Percentiles rank a stretch among this genome's conserved stretches.
phyloP scores from a whole-genome alignment of 1,140 invertebrate species.

The Oreohelix idahoensis region DNA sequence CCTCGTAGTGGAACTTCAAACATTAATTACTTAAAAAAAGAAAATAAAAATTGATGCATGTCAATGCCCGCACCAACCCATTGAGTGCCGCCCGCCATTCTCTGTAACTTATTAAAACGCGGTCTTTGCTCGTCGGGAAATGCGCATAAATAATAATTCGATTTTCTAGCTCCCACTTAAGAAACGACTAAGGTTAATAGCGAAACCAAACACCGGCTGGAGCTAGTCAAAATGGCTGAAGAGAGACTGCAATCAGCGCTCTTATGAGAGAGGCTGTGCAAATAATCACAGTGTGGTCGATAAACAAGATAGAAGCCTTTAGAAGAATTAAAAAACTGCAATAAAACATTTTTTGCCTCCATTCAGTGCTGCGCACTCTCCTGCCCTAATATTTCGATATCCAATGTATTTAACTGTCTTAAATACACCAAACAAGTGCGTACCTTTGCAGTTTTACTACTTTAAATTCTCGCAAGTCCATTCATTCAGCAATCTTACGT shows the following conservation, averaged over 20 bases:
- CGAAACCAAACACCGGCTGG: too few relatives aligned
- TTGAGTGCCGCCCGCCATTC: too few relatives aligned
- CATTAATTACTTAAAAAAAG: too few relatives aligned
- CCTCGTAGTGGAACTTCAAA: too few relatives aligned
- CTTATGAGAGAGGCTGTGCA: slow-evolving; percentile 14
- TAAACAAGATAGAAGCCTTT: slow-evolving; percentile 39
- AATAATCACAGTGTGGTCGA: slow-evolving; percentile 26
- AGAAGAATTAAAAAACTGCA: slow-evolving; percentile 51
- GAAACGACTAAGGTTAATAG: too few relatives aligned
- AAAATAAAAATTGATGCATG: too few relatives aligned
- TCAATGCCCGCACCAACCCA: too few relatives aligned
- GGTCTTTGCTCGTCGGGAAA: too few relatives aligned
- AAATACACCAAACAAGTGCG: slow-evolving; percentile 52
- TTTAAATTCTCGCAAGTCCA: slow-evolving; percentile 11
- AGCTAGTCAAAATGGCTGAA: slow-evolving; percentile 21
- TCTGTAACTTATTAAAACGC: too few relatives aligned
- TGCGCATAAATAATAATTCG: too few relatives aligned
- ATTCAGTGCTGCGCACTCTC: slow-evolving; percentile 42
- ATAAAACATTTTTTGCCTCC: slow-evolving; percentile 45
- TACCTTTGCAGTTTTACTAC: neutral
- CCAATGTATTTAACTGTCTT: slow-evolving; percentile 56
- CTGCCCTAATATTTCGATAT: slow-evolving; percentile 56
- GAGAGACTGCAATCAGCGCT: slow-evolving; percentile 18
- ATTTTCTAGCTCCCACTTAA: too few relatives aligned
- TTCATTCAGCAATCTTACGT: too few relatives aligned